phyloP scores from a whole-genome alignment of 2,113 vertebrate species.

The Centrocercus urophasianus region DNA sequence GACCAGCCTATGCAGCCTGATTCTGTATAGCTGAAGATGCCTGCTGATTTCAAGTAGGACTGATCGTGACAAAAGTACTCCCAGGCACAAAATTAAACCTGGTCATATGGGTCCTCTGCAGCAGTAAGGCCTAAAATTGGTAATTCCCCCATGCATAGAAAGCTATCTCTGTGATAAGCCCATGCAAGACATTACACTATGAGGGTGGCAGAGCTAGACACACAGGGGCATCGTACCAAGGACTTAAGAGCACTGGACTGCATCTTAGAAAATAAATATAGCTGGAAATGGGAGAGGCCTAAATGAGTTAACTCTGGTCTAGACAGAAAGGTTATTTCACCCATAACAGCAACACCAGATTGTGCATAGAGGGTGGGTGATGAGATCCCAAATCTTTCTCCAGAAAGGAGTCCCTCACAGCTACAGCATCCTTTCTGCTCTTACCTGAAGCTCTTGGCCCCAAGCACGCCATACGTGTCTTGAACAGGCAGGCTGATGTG shows the following conservation, averaged over 20 bases:
- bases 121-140: not conserved
- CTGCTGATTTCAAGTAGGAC: not conserved
- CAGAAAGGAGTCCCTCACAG: not conserved
- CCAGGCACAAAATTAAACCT: not conserved
- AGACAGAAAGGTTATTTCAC: not conserved
- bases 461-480: not conserved
- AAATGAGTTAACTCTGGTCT: not conserved
- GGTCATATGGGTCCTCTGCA: not conserved
- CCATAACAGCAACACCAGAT: not conserved
- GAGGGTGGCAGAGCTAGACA: not conserved
- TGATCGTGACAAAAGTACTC: not conserved
- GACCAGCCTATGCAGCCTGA: not conserved
- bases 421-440: not conserved
- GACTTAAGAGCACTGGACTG: not conserved
- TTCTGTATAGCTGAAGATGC: not conserved
- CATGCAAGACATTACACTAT: not conserved
- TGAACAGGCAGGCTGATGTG: no score
- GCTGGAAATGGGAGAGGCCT: not conserved
- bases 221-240: not conserved
- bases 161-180: not conserved
- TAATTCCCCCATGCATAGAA: not conserved
- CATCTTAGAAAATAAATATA: not conserved
- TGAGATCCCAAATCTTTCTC: not conserved
- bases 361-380: not conserved
- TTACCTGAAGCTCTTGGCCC: not conserved